Conservation (phyloP, 2,797 vertebrate species). For the Dermochelys coriacea region DNA sequence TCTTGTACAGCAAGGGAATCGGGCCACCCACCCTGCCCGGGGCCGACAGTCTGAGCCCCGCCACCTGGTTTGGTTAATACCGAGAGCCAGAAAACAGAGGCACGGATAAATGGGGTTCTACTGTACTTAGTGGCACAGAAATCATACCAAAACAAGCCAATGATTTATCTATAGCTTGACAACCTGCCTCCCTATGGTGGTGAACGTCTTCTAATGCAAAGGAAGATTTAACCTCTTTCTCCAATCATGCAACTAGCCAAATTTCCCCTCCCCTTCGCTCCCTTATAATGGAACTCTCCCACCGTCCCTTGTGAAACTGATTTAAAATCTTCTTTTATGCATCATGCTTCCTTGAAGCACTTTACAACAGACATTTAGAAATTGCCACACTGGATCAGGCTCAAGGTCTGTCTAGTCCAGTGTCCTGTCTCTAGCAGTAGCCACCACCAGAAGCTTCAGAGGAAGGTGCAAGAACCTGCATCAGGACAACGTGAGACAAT, state of each 20-base stretch:
- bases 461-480: too few species aligned
- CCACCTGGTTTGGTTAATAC: too few species aligned
- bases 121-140: too few species aligned
- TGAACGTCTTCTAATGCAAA: not conserved
- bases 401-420: not conserved
- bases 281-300: not conserved
- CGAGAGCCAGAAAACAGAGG: too few species aligned
- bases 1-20: too few species aligned
- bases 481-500: too few species aligned
- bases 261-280: not conserved
- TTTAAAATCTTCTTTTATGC: not conserved
- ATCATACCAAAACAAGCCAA: not conserved
- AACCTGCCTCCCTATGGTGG: fast-evolving
- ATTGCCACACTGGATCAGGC: not conserved
- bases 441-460: too few species aligned
- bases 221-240: not conserved
- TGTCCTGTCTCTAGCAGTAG: too few species aligned
- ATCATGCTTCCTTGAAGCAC: not conserved
- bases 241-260: not conserved
- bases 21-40: too few species aligned
- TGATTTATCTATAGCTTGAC: not conserved
- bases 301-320: not conserved
- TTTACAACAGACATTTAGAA: not conserved
- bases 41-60: too few species aligned
- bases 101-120: too few species aligned